Percentiles rank a stretch among this genome's conserved stretches.
Evolutionary conservation across 2,888 invertebrate genomes (phyloP).

Genomic region (Tetropium fuscum): DNA sequence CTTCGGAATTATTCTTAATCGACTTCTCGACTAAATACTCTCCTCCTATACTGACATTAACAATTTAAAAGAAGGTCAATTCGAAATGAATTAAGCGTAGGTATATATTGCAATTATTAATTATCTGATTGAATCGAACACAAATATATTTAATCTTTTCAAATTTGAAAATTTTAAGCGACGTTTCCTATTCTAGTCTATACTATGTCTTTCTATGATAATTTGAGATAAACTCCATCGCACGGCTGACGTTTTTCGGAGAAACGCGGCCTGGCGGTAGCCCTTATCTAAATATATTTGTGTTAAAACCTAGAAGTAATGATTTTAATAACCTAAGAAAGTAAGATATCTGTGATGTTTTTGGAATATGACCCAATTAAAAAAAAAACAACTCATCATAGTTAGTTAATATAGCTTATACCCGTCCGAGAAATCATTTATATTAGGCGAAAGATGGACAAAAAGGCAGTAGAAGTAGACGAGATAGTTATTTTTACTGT

Average conservation of each 20-base stretch:
- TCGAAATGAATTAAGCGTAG: constrained; percentile 1
- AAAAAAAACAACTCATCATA: constrained; percentile 33
- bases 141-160: constrained; percentile 21
- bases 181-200: constrained; percentile 26
- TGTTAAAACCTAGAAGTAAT: constrained; percentile 33
- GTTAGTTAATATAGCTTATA: constrained; percentile 35
- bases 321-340: constrained; percentile 52
- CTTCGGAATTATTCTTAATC: no score
- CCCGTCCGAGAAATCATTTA: constrained; percentile 39
- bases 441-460: constrained; percentile 13
- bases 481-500: constrained; percentile 10
- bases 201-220: constrained; percentile 12
- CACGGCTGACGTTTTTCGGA: neutral
- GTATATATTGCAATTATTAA: constrained; percentile 18
- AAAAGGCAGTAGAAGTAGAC: constrained; percentile 31
- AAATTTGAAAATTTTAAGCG: constrained; percentile 1
- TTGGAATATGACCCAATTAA: constrained; percentile 46
- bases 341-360: constrained; percentile 55
- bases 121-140: constrained; percentile 12
- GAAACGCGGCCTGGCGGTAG: neutral
- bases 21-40: no score
- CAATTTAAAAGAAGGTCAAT: constrained; percentile 21
- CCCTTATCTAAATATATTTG: constrained; percentile 34
- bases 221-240: constrained; percentile 21
- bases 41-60: constrained; percentile 7